Base-by-base conservation (phyloP, 2,888 invertebrate genomes). In the Elmis aenea region DNA sequence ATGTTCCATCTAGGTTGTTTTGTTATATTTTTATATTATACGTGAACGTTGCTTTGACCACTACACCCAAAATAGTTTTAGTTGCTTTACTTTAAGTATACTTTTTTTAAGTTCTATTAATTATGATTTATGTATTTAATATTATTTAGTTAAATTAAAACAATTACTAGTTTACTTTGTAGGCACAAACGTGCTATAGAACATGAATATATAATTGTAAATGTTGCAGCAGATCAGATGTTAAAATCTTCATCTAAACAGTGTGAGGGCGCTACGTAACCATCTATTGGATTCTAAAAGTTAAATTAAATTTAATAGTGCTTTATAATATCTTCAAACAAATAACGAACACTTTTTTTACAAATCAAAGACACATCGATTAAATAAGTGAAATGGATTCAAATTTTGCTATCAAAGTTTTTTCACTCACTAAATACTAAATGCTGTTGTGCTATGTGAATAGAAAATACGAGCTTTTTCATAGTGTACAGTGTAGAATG, bases 381-480 rank as follows among this genome's bases (percentile, higher is more conserved):
- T 33, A 29, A 33, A 33, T 27, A 30, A 31, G 21, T 38, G 23
- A 27, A 35, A 35, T 32, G 13, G 28, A 35, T 11, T 30, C 32
- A 21, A 9, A 32, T 32, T 23, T 20, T 34, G 21, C 21, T 29
- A 31, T 15, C 25, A 21, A 22, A 31, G 16, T 12, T 14, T 32
- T 24, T 21, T 36, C n/a, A n/a, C n/a, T n/a, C n/a, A n/a, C n/a
- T 2, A 15, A 15, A 26, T 29, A 26, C 24, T 44, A 38, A 50
- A 48, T 30, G 46, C 47, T 48, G 45, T 50, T 48, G 54, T 56
- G 52, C 51, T 51, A 51, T 52, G 50, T 57, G 50, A 48, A 55
- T 37, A 26, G 51, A 54, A 51, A 51, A 47, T 54, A 51, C 35
- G 54, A 58, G 59, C 58, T 61, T 60, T 58, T 58, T 57, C 54